A percentile compares a stretch with the other conserved stretches of the same genome.
Evolutionary conservation across 2,888 invertebrate genomes (phyloP).

Genomic region (Sabatieria punctata): DNA sequence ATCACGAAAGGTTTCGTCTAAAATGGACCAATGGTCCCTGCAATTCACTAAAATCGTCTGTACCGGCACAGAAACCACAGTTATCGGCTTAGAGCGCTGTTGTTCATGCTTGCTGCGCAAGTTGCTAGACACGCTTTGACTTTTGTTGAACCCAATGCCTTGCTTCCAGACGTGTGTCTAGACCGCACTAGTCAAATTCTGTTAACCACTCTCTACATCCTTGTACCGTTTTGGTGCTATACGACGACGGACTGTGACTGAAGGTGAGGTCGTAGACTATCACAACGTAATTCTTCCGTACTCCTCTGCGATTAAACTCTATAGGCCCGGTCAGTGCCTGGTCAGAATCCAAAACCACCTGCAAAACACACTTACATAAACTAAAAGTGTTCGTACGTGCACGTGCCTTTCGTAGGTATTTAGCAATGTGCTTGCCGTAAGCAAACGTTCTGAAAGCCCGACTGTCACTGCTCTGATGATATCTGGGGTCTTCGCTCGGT

Average conservation of each 20-base stretch:
- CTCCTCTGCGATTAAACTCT: conserved; percentile 25
- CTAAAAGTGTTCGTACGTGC: too few species aligned
- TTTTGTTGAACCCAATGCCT: conserved; percentile 14
- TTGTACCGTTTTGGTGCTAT: conserved; percentile 19
- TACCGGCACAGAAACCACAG: too few species aligned
- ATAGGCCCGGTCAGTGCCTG: conserved; percentile 21
- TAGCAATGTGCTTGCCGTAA: not conserved
- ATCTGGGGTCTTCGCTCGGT: conserved; percentile 18
- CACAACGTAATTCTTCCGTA: conserved; percentile 24
- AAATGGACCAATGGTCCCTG: conserved; percentile 24
- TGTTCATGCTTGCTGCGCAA: not conserved
- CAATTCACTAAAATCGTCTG: too few species aligned
- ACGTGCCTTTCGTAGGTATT: not conserved
- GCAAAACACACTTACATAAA: too few species aligned
- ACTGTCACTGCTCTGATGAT: conserved; percentile 17
- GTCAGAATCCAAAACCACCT: too few species aligned
- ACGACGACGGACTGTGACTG: conserved; percentile 24
- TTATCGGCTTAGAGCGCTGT: too few species aligned
- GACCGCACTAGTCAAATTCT: not conserved
- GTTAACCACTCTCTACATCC: not conserved
- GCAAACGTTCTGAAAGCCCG: conserved; percentile 26
- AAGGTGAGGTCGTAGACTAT: conserved; percentile 25
- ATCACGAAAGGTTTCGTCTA: conserved; percentile 77
- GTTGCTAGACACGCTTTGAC: not conserved
- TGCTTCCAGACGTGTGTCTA: conserved; percentile 18